These are phyloP conservation scores for Lycorma delicatula DNA, from an alignment of 1,140 invertebrate species.

Conservation along the genomic window DNA sequence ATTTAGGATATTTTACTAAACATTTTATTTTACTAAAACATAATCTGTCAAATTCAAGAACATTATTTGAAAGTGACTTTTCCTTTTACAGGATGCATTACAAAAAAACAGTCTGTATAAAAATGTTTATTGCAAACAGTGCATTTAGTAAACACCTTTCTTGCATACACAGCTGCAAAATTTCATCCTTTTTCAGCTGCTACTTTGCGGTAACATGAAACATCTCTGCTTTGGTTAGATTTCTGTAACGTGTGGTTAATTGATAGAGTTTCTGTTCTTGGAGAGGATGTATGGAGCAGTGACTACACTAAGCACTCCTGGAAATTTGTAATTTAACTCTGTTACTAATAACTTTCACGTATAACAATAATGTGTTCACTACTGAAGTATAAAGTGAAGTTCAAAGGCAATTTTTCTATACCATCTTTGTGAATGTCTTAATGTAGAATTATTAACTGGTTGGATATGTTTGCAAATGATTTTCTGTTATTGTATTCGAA, in stretches of 20 bases:
- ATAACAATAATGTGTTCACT: not conserved
- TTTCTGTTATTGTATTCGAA: not conserved
- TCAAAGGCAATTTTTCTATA: conserved; percentile 2
- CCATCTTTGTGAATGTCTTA: not conserved
- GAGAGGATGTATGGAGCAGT: not conserved
- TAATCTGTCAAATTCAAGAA: too few relatives aligned
- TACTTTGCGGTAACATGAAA: not conserved
- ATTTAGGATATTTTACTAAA: not conserved
- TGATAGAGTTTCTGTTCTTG: not conserved
- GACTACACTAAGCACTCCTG: not conserved
- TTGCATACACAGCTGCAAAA: not conserved
- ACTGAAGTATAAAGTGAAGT: not conserved
- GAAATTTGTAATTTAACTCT: not conserved
- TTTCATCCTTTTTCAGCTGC: not conserved
- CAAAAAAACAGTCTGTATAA: not conserved
- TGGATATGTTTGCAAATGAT: not conserved
- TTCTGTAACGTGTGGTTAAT: not conserved
- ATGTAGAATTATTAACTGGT: not conserved
- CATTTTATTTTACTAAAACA: too few relatives aligned
- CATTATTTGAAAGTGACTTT: not conserved
- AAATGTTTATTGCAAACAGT: not conserved
- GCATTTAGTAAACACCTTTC: not conserved
- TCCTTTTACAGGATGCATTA: not conserved
- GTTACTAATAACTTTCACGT: not conserved
- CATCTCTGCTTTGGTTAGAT: not conserved